Evolutionary conservation across 2,888 invertebrate species (phyloP), one percentile per base, ranked within the genome.

Genomic region (Idaea biselata): DNA sequence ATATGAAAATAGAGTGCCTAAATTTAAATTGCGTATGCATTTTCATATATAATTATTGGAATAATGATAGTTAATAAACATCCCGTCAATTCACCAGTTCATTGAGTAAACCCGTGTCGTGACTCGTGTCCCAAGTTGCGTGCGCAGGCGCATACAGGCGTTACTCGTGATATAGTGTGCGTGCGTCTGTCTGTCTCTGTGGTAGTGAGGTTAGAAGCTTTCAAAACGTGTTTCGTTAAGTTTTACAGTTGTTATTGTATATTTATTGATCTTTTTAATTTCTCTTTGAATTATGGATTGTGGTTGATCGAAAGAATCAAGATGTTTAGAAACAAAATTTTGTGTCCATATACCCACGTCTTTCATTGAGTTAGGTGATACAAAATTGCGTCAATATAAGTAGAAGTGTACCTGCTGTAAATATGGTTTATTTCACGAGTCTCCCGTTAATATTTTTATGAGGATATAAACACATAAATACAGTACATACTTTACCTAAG

Each of bases 171-270:
- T 44, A 11, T 44, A 14, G 44, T 44, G 44, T 44, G 44, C 44
- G 44, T 44, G 44, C 44, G 44, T 44, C 44, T 44, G 44, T 44
- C 14, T 44, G 44, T 11, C 44, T 44, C 44, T 44, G 44, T 44
- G 44, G 6, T 8, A 14, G 78, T 84, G 82, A 82, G 82, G 80
- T 84, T 83, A 84, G 81, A 86, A 81, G 80, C 80, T 80, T 78
- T 78, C 76, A 74, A 74, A 73, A 76, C 80, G 75, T 81, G 82
- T 86, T 86, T 83, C 80, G 78, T 82, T 83, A 80, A 77, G 78
- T 79, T 82, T 81, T 80, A 82, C 81, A 83, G 81, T 84, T 84
- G 83, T 82, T 85, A 79, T 82, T 80, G 78, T 80, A 79, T 80
- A 80, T 78, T 79, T 83, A 81, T 80, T 79, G 73, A 74, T 76